Evolutionary conservation across 1,140 invertebrate species (phyloP).

Genomic region (Drosophila arawakana): DNA sequence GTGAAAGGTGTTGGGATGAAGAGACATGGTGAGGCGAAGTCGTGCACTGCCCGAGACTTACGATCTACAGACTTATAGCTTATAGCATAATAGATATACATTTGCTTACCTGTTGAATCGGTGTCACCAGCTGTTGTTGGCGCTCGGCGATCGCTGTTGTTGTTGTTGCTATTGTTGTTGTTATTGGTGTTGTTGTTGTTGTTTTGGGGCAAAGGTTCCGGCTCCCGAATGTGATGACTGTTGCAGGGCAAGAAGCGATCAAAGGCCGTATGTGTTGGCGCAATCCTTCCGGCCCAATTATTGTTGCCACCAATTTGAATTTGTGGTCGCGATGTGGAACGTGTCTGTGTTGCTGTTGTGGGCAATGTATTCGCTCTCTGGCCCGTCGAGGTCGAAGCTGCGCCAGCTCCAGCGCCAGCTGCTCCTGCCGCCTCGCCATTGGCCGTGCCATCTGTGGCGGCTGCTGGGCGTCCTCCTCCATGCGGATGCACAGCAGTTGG

Average conservation of each 20-base stretch:
- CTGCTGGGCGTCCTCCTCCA: conserved; percentile 41
- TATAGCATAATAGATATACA: not conserved
- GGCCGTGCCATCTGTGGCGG: conserved; percentile 16
- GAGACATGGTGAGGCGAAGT: conserved; percentile 29
- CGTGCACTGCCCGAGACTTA: conserved; percentile 3
- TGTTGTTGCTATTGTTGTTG: conserved; percentile 12
- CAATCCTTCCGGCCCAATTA: conserved; percentile 75
- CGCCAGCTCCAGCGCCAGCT: conserved; percentile 13
- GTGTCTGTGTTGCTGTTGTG: conserved; percentile 88
- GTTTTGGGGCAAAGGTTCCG: conserved; percentile 47
- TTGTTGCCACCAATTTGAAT: conserved; percentile 85
- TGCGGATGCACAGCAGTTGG: conserved; percentile 69
- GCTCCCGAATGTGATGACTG: conserved; percentile 83
- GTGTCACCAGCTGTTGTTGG: not conserved
- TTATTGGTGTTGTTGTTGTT: conserved; percentile 39
- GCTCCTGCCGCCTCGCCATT: not conserved
- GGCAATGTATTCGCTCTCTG: conserved; percentile 88
- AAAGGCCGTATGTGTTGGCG: conserved; percentile 81
- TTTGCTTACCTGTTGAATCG: conserved; percentile 37
- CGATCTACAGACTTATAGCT: not conserved
- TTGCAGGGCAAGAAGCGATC: conserved; percentile 84
- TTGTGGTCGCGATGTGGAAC: conserved; percentile 88
- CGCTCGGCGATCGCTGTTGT: conserved; percentile 15
- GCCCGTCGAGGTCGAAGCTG: conserved; percentile 69
- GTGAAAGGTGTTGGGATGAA: conserved; percentile 42